These are phyloP conservation scores for Umimayanthus kanabou DNA, from an alignment of 92 coral and sea anemone species.

Conservation along the genomic window DNA sequence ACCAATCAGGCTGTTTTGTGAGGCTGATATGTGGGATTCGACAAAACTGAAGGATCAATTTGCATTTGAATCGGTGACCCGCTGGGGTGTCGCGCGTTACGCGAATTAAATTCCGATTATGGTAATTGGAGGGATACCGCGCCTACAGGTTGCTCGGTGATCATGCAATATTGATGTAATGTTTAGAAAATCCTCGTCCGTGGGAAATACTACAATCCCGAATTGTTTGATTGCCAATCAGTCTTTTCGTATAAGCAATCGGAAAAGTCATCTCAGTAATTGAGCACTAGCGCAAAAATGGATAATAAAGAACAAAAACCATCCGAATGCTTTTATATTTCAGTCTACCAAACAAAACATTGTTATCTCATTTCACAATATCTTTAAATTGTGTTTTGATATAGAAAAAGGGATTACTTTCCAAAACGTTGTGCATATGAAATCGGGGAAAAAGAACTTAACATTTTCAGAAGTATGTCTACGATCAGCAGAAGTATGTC, in stretches of 20 bases:
- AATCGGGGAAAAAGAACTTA: not conserved
- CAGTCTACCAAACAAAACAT: not conserved
- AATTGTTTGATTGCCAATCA: conserved; percentile 12
- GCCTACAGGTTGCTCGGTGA: conserved; percentile 1
- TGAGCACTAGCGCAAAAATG: not conserved
- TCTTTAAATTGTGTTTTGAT: conserved; percentile 6
- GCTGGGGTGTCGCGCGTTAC: conserved; percentile 13
- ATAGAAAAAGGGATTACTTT: not conserved
- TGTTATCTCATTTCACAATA: conserved; percentile 5
- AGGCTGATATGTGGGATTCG: conserved; percentile 8
- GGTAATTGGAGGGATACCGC: conserved; percentile 18
- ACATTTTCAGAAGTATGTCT: not conserved
- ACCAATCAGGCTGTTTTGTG: conserved; percentile 18
- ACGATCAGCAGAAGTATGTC: not conserved
- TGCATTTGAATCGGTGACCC: conserved; percentile 28
- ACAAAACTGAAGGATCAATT: conserved; percentile 10
- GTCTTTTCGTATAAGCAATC: not conserved
- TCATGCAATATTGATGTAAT: conserved; percentile 30
- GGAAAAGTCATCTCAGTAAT: not conserved
- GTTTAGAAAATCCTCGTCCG: conserved; percentile 38
- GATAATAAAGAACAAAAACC: not conserved
- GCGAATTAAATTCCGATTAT: conserved; percentile 43
- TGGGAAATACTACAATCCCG: not conserved
- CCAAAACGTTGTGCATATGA: not conserved
- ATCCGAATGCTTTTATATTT: not conserved